Evolutionary conservation across 2,113 vertebrate species (phyloP).

Genomic region (Ariopsis seemanni): DNA sequence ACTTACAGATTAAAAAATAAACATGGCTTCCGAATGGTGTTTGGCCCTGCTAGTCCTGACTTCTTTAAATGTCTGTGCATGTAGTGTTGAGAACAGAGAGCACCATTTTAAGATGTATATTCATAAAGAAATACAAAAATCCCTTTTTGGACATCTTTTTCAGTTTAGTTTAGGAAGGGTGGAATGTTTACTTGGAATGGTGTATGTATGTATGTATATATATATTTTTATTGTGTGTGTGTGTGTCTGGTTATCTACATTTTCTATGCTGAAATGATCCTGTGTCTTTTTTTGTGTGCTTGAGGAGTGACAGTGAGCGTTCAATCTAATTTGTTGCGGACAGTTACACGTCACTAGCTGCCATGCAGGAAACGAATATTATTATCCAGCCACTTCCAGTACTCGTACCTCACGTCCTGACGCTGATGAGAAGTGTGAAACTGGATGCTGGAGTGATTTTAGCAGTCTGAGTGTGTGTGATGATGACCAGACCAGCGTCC

Average conservation of each 20-base stretch:
- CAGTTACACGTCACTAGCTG: conserved; percentile 10
- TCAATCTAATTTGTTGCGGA: background rate
- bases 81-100: conserved; percentile 62
- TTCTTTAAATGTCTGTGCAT: conserved; percentile 47
- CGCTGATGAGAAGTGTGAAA: conserved; percentile 28
- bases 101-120: conserved; percentile 75
- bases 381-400: background rate
- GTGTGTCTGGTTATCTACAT: conserved; percentile 32
- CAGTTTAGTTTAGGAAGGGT: conserved; percentile 18
- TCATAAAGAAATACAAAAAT: conserved; percentile 60
- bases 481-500: background rate
- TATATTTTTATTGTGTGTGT: background rate
- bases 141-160: conserved; percentile 52
- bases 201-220: background rate
- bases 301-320: background rate
- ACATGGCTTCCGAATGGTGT: conserved; percentile 28
- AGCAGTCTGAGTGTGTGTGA: conserved; percentile 18
- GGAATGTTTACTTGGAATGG: conserved; percentile 19
- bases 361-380: conserved; percentile 17
- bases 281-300: background rate
- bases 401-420: background rate
- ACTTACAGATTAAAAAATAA: conserved; percentile 6
- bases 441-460: conserved; percentile 16
- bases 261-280: conserved; percentile 1
- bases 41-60: conserved; percentile 46